Evolutionary conservation across 2,113 vertebrate genomes (phyloP).

Genomic region (Pangasianodon gigas): DNA sequence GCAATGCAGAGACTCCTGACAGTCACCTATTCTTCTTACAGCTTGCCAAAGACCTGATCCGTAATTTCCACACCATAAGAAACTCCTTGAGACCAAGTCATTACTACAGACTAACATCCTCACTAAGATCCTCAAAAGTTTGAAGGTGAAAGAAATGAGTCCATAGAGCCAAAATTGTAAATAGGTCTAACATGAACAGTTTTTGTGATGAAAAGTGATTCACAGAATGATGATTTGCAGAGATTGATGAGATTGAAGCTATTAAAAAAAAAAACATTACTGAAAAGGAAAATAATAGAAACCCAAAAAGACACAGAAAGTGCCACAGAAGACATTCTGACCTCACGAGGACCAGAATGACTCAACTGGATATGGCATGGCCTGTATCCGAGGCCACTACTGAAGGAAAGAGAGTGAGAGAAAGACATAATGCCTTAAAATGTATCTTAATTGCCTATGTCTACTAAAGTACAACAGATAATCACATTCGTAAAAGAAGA

Average conservation of each 20-base stretch:
- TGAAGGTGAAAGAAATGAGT: neutral
- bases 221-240: neutral
- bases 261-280: neutral
- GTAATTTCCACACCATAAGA: neutral
- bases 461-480: constrained; percentile 14
- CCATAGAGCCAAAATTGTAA: neutral
- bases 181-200: neutral
- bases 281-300: neutral
- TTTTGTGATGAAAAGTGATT: neutral
- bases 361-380: neutral
- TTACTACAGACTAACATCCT: neutral
- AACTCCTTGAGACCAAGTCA: neutral
- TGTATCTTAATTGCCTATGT: neutral
- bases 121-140: neutral
- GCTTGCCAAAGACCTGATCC: neutral
- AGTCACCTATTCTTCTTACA: neutral
- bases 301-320: neutral
- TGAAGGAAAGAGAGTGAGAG: neutral
- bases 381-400: neutral
- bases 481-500: constrained; percentile 24
- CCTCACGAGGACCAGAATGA: neutral
- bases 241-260: neutral
- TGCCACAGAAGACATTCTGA: neutral
- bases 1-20: neutral
- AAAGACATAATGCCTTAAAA: neutral